Evolutionary conservation across 2,888 invertebrate genomes (phyloP).

Genomic region (Drosophila prostipennis): DNA sequence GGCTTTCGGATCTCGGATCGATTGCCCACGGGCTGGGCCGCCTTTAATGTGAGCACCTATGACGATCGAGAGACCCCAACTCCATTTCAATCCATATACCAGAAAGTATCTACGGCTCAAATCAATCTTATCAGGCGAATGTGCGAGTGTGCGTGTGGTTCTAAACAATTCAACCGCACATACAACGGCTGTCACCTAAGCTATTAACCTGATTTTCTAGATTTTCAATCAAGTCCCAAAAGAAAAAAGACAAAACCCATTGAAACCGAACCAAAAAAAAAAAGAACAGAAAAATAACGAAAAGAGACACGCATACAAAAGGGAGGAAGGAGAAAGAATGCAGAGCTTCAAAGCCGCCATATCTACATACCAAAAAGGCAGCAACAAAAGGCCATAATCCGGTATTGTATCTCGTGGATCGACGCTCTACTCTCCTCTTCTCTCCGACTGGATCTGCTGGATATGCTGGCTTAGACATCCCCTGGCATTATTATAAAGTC

Average conservation of each 20-base stretch:
- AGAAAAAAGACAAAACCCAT: slow-evolving; percentile 39
- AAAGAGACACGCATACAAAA: slow-evolving; percentile 48
- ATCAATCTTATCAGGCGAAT: slow-evolving; percentile 77
- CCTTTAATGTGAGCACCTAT: slow-evolving; percentile 71
- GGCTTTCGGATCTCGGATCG: slow-evolving; percentile 6
- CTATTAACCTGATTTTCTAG: slow-evolving; percentile 82
- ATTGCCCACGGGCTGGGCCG: slow-evolving; percentile 49
- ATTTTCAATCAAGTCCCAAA: slow-evolving; percentile 81
- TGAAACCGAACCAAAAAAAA: slow-evolving; percentile 27
- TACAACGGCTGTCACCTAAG: slow-evolving; percentile 81
- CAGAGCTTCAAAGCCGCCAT: slow-evolving; percentile 74
- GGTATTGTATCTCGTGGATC: slow-evolving; percentile 80
- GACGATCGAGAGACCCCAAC: slow-evolving; percentile 34
- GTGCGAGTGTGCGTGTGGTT: slow-evolving; percentile 44
- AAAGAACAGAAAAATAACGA: slow-evolving; percentile 22
- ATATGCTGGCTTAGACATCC: slow-evolving; percentile 76
- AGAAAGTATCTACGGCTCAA: slow-evolving; percentile 68
- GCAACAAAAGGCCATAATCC: slow-evolving; percentile 72
- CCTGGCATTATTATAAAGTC: slow-evolving; percentile 81
- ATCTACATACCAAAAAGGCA: slow-evolving; percentile 69
- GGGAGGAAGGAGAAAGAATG: slow-evolving; percentile 47
- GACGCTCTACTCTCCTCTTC: slow-evolving; percentile 33
- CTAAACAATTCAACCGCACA: slow-evolving; percentile 79
- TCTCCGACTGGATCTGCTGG: slow-evolving; percentile 47
- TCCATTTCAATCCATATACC: slow-evolving; percentile 5